Evolutionary conservation across 1,140 invertebrate genomes (phyloP).

Genomic region (Diabrotica undecimpunctata): DNA sequence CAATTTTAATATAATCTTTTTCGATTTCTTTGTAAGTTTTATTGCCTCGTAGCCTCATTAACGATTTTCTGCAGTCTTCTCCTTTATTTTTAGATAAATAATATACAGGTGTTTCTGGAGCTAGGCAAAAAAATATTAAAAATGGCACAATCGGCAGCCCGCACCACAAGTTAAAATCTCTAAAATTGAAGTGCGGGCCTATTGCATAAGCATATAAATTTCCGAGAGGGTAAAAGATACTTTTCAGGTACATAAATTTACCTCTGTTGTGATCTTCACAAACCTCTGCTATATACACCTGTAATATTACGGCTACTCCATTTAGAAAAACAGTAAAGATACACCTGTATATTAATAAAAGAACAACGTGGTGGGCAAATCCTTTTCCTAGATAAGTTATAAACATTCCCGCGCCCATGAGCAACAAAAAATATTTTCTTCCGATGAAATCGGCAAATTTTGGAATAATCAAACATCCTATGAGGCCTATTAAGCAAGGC

Average conservation of each 20-base stretch:
- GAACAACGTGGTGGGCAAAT: conserved; percentile 41
- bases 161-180: conserved; percentile 50
- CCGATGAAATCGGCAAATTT: conserved; percentile 45
- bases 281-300: conserved; percentile 53
- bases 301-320: conserved; percentile 50
- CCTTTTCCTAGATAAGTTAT: conserved; percentile 18
- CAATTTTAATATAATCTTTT: conserved; percentile 20
- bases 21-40: conserved; percentile 49
- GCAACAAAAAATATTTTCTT: conserved; percentile 47
- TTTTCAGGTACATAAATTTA: conserved; percentile 31
- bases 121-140: conserved; percentile 50
- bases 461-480: conserved; percentile 37
- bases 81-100: conserved; percentile 55
- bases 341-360: conserved; percentile 47
- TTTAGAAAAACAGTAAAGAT: conserved; percentile 49
- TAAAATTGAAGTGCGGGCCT: conserved; percentile 58
- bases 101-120: conserved; percentile 75
- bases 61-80: conserved; percentile 59
- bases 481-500: conserved; percentile 69
- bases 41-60: conserved; percentile 58
- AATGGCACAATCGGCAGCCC: conserved; percentile 51
- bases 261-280: conserved; percentile 42
- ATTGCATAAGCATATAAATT: conserved; percentile 51
- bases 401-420: conserved; percentile 40
- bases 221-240: conserved; percentile 33